Percentiles rank a stretch among this genome's conserved stretches.
These are phyloP conservation scores for Megaptera novaeangliae DNA, from an alignment of 2,113 vertebrate genomes.

Conservation along the genomic window DNA sequence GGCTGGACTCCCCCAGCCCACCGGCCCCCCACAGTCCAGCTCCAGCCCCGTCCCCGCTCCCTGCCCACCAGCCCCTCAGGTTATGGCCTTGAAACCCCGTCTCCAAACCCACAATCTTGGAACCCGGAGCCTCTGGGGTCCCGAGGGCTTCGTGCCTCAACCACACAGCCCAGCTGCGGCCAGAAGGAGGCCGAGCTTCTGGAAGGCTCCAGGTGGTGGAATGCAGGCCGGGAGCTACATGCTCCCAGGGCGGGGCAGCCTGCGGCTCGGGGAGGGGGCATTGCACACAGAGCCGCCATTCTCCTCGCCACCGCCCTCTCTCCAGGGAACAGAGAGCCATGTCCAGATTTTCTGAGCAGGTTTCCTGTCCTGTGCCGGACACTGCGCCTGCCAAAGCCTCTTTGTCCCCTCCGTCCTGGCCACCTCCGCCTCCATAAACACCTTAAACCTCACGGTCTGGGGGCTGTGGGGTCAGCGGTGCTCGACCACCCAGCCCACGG, in stretches of 20 bases:
- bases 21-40: not conserved
- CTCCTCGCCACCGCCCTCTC: not conserved
- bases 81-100: not conserved
- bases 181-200: not conserved
- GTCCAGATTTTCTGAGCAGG: not conserved
- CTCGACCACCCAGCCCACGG: rapidly evolving
- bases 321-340: rapidly evolving
- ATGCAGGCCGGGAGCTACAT: not conserved
- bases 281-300: not conserved
- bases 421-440: not conserved
- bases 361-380: not conserved
- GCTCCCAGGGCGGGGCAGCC: rapidly evolving
- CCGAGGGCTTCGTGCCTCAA: not conserved
- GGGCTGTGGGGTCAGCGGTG: too few species aligned
- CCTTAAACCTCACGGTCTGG: not conserved
- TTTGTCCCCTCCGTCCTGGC: not conserved
- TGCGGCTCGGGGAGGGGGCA: not conserved
- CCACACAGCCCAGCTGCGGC: rapidly evolving
- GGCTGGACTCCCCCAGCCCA: rapidly evolving
- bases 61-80: not conserved
- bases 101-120: not conserved
- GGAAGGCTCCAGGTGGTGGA: not conserved
- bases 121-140: not conserved
- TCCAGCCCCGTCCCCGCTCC: rapidly evolving
- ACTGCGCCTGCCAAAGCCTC: not conserved